Evolutionary conservation across 2,113 vertebrate species (phyloP), one percentile per base, ranked within the genome.

Genomic region (Isurus oxyrinchus): DNA sequence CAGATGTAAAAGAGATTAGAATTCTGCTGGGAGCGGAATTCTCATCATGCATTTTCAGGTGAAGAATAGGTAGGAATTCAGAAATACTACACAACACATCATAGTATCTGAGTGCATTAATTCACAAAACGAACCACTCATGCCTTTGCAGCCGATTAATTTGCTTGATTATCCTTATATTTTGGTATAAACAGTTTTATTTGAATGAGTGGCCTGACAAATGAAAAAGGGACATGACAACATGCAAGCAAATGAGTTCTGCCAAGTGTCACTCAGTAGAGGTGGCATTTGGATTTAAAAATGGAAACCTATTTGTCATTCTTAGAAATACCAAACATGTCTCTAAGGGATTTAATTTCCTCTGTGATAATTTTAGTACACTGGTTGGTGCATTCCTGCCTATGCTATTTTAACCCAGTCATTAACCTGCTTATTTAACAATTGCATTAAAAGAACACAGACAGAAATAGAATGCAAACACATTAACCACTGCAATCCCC

Each of bases 261-360:
- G 59, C 59, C 59, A 94, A 94, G 59, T 94, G 3, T 94, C 59
- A 40, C n/a, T 94, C 59, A 19, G 5, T 23, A 23, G 59, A 63
- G 90, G 59, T 63, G 59, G 59, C 19, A 94, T n/a, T 94, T 94
- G 90, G 90, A 63, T 94, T 94, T 94, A 66, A 63, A 94, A 94
- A 94, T 94, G 59, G 59, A 94, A 76, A 94, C n/a, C 90, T 40
- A 21, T 94, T 93, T 66, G 90, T 94, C 90, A 94, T 94, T 94
- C 90, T 94, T 94, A 40, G 61, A 94, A 94, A 66, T 94, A 66
- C 59, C 90, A n/a, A 21, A 35, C 59, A 16, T 63, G 57, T 63
- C 59, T 40, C 55, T 5, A 94, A n/a, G 35, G 31, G 90, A 94
- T 94, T n/a, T 66, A 63, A 94, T 94, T 93, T 94, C 90, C 59